Evolutionary conservation across 2,888 invertebrate species (phyloP).

Genomic region (Noctua fimbriata): DNA sequence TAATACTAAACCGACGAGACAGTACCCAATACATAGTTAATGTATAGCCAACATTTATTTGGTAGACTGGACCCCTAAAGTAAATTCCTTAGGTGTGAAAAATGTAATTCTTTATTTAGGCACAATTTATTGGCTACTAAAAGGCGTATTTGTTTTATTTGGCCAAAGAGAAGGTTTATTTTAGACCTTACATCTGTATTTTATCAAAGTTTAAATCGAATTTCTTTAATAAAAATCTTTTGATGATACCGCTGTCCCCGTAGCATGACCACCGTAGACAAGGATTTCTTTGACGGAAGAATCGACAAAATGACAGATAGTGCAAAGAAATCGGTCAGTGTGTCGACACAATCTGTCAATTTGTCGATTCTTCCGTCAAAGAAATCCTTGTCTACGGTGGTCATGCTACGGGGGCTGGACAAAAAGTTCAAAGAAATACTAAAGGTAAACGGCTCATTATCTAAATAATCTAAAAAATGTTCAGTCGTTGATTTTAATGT

Average conservation of each 20-base stretch:
- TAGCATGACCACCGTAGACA: too few relatives aligned
- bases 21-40: constrained; percentile 61
- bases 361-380: too few relatives aligned
- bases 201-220: not conserved
- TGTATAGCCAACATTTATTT: constrained; percentile 60
- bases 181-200: constrained; percentile 10
- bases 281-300: too few relatives aligned
- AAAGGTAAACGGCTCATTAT: not conserved
- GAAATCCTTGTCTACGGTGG: too few relatives aligned
- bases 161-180: constrained; percentile 18
- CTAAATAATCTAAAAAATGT: not conserved
- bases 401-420: too few relatives aligned
- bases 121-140: constrained; percentile 52
- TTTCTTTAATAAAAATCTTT: not conserved
- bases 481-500: not conserved
- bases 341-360: too few relatives aligned
- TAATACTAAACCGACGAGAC: constrained; percentile 30
- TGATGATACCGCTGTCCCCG: too few relatives aligned
- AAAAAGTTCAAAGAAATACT: not conserved
- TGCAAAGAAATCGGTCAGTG: too few relatives aligned
- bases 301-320: too few relatives aligned
- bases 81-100: constrained; percentile 59
- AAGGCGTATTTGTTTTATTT: constrained; percentile 39
- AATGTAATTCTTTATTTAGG: constrained; percentile 48
- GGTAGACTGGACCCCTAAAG: constrained; percentile 22